phyloP scores from a whole-genome alignment of 1,140 invertebrate species.

The Trigoniulus corallinus region DNA sequence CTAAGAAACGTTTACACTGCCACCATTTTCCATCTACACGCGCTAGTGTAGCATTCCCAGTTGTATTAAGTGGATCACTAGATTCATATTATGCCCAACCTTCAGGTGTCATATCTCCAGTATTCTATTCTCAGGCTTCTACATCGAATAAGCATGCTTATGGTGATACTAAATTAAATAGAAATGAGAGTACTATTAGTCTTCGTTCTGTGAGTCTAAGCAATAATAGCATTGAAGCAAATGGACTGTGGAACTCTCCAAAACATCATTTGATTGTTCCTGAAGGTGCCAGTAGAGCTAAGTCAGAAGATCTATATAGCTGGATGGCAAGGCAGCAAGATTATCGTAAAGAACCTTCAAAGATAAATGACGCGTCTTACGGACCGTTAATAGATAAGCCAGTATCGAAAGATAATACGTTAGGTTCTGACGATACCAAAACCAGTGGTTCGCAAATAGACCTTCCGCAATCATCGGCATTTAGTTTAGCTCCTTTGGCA shows the following conservation, averaged over 20 bases:
- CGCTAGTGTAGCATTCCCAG: conserved; percentile 56
- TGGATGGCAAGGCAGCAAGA: conserved; percentile 90
- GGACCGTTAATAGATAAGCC: background rate
- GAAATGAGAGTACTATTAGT: conserved; percentile 46
- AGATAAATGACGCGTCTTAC: background rate
- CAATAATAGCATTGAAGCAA: conserved; percentile 10
- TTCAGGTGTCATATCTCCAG: conserved; percentile 7
- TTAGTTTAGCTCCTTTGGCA: conserved; percentile 27
- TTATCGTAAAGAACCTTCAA: conserved; percentile 17
- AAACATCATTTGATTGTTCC: conserved; percentile 10
- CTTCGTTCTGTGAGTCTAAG: conserved; percentile 35
- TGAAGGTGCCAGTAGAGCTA: conserved; percentile 9
- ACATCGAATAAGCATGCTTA: conserved; percentile 35
- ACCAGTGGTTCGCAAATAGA: background rate
- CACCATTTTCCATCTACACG: conserved; percentile 48
- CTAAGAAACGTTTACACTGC: conserved; percentile 32
- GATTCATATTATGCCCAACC: conserved; percentile 10
- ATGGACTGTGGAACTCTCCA: conserved; percentile 13
- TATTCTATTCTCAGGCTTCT: conserved; percentile 31
- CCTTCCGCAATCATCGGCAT: background rate
- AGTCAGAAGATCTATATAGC: conserved; percentile 67
- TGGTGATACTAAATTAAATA: conserved; percentile 39
- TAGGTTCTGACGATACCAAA: conserved; percentile 3
- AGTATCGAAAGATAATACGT: background rate
- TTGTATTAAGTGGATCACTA: conserved; percentile 19